Base-by-base conservation (phyloP, 2,113 vertebrate species). In the Phalacrocorax brasilianus region DNA sequence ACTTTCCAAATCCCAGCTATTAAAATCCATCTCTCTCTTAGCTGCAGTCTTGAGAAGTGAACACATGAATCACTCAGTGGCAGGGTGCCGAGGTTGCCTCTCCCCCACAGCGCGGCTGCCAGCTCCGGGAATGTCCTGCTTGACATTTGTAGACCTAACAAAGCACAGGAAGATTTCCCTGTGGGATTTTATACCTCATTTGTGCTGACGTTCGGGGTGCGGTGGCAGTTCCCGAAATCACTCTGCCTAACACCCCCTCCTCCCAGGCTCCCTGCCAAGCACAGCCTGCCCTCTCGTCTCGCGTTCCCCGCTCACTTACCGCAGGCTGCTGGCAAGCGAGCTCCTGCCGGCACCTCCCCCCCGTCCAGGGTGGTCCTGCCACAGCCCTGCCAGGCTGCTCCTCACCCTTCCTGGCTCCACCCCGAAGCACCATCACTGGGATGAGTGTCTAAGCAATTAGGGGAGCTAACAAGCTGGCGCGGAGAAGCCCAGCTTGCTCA, bases 311-410 rank as follows among this genome's bases (percentile, higher is more conserved):
- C 49, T 88, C 75, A 14, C 66, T 66, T 6, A 93, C 40, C 23
- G 0, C 40, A 42, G 44, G 44, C 44, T 71, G 62, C 35, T 1
- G 0, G 53, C 2, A 3, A 56, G 47, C 2, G 1, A 72, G 53
- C 28, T 84, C 61, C 83, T 53, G 63, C 32, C 3, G 0, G 59
- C 30, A 40, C 21, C 93, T 73, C 74, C 0, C 0, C 11, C 47
- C 23, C 0, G 1, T 14, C 14, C 49, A 28, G 11, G 21, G 42
- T 30, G 76, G 16, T 86, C 62, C 75, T 49, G 63, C 49, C 0
- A 2, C 62, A 28, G 68, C 72, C 14, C 42, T 53, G 49, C 70
- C 2, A 1, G 24, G 40, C 8, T 32, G 4, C n/a, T 88, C 68
- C 84, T 49, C 35, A 7, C 38, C 62, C 55, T 35, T 77, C 50